Percentiles rank a stretch among this genome's conserved stretches.
Evolutionary conservation across 2,888 invertebrate genomes (phyloP).

Genomic region (Cheilosia vernalis): DNA sequence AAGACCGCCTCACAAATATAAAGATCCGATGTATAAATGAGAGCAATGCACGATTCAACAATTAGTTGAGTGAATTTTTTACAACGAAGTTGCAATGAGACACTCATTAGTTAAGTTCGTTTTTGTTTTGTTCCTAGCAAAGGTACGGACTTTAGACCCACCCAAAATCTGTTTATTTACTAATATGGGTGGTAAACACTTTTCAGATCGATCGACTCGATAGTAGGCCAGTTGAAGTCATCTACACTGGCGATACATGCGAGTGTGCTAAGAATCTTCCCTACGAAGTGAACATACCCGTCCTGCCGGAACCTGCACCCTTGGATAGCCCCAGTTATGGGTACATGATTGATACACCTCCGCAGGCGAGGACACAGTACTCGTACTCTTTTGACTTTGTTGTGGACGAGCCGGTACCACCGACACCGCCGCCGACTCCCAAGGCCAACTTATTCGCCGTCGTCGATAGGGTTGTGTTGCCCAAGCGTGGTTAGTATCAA

Average conservation of each 20-base stretch:
- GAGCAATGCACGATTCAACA: constrained; percentile 36
- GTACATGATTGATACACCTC: constrained; percentile 79
- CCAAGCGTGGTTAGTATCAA: constrained; percentile 78
- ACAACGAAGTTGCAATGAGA: constrained; percentile 41
- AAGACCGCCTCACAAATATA: constrained; percentile 45
- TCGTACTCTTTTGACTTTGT: constrained; percentile 80
- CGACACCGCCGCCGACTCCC: constrained; percentile 65
- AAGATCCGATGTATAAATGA: constrained; percentile 65
- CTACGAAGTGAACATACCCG: constrained; percentile 79
- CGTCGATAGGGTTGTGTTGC: constrained; percentile 78
- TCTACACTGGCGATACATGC: constrained; percentile 80
- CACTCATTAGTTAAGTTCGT: constrained; percentile 52
- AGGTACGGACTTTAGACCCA: constrained; percentile 32
- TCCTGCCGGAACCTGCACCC: constrained; percentile 69
- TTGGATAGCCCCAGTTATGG: constrained; percentile 76
- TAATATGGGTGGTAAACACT: not conserved
- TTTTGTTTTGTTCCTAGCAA: constrained; percentile 46
- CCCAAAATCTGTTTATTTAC: not conserved
- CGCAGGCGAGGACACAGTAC: constrained; percentile 77
- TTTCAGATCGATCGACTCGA: constrained; percentile 74
- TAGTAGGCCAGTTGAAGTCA: constrained; percentile 77
- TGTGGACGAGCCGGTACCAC: constrained; percentile 80
- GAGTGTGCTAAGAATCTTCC: constrained; percentile 79
- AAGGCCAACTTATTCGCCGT: constrained; percentile 78
- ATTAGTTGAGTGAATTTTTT: constrained; percentile 59